These are phyloP conservation scores for Eristalinus sepulchralis DNA, from an alignment of 2,888 invertebrate species.

Conservation along the genomic window DNA sequence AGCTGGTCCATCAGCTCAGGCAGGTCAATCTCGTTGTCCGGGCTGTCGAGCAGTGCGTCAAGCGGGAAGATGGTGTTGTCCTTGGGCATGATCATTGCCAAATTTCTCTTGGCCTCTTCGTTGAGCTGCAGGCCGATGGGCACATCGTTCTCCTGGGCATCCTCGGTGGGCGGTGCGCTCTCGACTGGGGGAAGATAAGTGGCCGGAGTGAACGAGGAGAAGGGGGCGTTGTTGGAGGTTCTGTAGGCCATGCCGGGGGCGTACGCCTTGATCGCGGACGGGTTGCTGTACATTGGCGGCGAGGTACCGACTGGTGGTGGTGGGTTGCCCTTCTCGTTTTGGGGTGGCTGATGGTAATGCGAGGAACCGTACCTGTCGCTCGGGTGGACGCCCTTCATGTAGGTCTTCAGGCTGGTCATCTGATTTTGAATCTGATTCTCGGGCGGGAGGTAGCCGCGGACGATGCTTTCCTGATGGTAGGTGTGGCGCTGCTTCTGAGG, in stretches of 20 bases:
- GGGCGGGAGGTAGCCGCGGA: slow-evolving; percentile 61
- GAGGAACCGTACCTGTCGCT: slow-evolving; percentile 75
- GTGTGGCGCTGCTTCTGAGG: neutral
- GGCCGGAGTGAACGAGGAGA: neutral
- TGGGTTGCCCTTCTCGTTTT: slow-evolving; percentile 5
- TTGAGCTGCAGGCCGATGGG: slow-evolving; percentile 46
- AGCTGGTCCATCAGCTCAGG: slow-evolving; percentile 32
- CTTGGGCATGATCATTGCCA: slow-evolving; percentile 56
- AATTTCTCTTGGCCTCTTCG: slow-evolving; percentile 17
- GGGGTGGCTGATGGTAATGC: slow-evolving; percentile 29
- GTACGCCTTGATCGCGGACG: slow-evolving; percentile 34
- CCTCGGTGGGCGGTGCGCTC: slow-evolving; percentile 70
- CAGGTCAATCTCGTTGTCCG: slow-evolving; percentile 38
- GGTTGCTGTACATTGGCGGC: slow-evolving; percentile 74
- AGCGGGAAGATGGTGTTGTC: slow-evolving; percentile 25
- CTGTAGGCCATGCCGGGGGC: slow-evolving; percentile 54
- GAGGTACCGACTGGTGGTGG: slow-evolving; percentile 48
- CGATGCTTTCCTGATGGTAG: neutral
- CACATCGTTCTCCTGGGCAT: slow-evolving; percentile 56
- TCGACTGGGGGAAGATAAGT: slow-evolving; percentile 37
- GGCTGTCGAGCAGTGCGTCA: slow-evolving; percentile 8
- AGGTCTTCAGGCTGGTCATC: slow-evolving; percentile 74
- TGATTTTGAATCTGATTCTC: slow-evolving; percentile 5
- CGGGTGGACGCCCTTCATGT: slow-evolving; percentile 76
- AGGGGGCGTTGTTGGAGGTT: slow-evolving; percentile 71